phyloP scores from a whole-genome alignment of 2,888 invertebrate genomes.

The Hirtodrosophila duncani region DNA sequence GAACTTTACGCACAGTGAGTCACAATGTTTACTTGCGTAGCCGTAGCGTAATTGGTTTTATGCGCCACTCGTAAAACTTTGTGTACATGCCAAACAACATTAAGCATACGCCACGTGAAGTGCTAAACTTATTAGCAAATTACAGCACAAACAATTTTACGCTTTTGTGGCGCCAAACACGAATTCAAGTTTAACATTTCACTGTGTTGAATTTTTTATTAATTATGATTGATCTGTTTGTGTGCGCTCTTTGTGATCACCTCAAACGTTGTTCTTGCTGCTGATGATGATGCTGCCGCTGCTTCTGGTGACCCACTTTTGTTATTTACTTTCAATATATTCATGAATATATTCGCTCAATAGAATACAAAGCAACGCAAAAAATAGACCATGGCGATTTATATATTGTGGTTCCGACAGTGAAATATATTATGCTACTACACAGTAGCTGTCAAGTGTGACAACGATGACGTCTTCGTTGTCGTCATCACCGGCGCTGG shows the following conservation, averaged over 20 bases:
- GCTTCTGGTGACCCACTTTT: constrained; percentile 55
- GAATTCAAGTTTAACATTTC: constrained; percentile 12
- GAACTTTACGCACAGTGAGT: constrained; percentile 47
- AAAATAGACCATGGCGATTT: constrained; percentile 29
- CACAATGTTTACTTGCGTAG: too few species aligned
- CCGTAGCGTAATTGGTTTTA: constrained; percentile 37
- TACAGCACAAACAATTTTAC: not conserved
- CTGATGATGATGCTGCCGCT: constrained; percentile 22
- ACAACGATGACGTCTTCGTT: constrained; percentile 53
- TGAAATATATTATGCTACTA: constrained; percentile 30
- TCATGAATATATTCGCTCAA: constrained; percentile 39
- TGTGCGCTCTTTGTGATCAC: constrained; percentile 16
- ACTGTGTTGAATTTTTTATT: not conserved
- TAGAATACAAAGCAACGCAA: constrained; percentile 14
- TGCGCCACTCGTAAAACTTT: constrained; percentile 24
- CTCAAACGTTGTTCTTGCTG: constrained; percentile 18
- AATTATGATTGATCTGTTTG: constrained; percentile 58
- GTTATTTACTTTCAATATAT: constrained; percentile 62
- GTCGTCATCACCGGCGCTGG: constrained; percentile 1
- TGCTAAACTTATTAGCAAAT: constrained; percentile 16
- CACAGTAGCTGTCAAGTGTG: constrained; percentile 45
- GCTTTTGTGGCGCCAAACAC: constrained; percentile 11
- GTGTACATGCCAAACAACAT: constrained; percentile 14
- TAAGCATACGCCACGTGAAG: constrained; percentile 44
- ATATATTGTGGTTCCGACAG: constrained; percentile 21